Conservation (phyloP, 2,797 vertebrate genomes). For the Gymnocypris eckloni region DNA sequence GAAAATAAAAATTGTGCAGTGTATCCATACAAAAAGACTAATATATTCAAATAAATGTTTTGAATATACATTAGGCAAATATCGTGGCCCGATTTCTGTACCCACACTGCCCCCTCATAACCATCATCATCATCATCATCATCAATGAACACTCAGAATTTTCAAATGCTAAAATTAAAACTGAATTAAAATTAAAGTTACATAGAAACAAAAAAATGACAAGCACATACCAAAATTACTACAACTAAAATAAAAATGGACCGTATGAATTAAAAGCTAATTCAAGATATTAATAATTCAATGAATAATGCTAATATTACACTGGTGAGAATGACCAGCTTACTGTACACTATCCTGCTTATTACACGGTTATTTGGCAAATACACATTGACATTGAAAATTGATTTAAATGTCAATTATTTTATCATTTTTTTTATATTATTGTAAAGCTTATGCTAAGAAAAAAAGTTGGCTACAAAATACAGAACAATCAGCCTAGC, state of each 20-base stretch:
- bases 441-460: not conserved
- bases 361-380: not conserved
- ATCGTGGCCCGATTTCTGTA: not conserved
- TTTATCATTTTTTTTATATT: not conserved
- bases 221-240: not conserved
- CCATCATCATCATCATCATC: not conserved
- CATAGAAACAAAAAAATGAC: not conserved
- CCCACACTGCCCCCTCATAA: conserved; percentile 48
- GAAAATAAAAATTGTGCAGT: not conserved
- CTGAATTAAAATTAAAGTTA: not conserved
- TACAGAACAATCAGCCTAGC: not conserved
- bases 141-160: not conserved
- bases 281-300: not conserved
- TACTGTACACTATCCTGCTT: too few species aligned
- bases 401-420: too few species aligned
- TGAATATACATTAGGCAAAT: not conserved
- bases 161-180: not conserved
- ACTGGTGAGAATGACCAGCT: not conserved
- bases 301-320: not conserved
- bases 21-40: not conserved
- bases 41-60: not conserved
- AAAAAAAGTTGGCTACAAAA: not conserved
- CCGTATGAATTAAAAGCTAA: not conserved
- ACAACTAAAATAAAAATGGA: not conserved
- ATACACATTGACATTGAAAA: not conserved